Percentiles rank a stretch among this genome's conserved stretches.
Conservation (phyloP, 1,140 invertebrate species). For the Archivesica marissinica region DNA sequence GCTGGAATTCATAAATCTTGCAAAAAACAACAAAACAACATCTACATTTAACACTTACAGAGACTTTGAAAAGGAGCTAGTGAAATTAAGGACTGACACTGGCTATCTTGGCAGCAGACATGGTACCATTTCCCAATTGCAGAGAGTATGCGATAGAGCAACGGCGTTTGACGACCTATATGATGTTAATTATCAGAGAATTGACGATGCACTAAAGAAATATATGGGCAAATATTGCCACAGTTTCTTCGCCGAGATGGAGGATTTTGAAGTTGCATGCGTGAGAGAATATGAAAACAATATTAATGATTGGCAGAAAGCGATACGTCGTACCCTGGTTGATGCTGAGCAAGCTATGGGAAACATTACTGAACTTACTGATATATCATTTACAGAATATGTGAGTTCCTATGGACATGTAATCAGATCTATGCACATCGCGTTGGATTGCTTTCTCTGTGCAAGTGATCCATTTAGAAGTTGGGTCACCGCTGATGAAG, state of each 20-base stretch:
- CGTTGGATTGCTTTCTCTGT: constrained; percentile 39
- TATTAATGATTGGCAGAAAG: constrained; percentile 54
- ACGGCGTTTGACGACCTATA: constrained; percentile 40
- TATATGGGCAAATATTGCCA: constrained; percentile 62
- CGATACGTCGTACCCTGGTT: constrained; percentile 10
- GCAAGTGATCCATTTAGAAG: constrained; percentile 57
- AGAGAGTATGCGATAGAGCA: constrained; percentile 41
- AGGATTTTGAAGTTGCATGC: constrained; percentile 50
- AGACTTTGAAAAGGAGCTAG: constrained; percentile 41
- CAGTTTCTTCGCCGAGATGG: constrained; percentile 55
- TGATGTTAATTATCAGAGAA: constrained; percentile 24
- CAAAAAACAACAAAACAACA: background rate
- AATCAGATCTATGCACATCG: constrained; percentile 39
- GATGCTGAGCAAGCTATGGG: constrained; percentile 39
- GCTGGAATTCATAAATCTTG: constrained; percentile 52
- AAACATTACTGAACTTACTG: constrained; percentile 15
- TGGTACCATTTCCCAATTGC: constrained; percentile 25
- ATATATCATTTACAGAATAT: constrained; percentile 44
- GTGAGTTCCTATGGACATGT: constrained; percentile 29
- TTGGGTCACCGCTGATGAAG: constrained; percentile 57
- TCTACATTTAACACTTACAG: constrained; percentile 1
- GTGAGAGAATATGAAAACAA: constrained; percentile 58
- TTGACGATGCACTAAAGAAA: constrained; percentile 43
- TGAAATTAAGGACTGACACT: constrained; percentile 10
- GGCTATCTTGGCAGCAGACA: constrained; percentile 41